phyloP scores from a whole-genome alignment of 2,888 invertebrate species.

The Nemurella pictetii region DNA sequence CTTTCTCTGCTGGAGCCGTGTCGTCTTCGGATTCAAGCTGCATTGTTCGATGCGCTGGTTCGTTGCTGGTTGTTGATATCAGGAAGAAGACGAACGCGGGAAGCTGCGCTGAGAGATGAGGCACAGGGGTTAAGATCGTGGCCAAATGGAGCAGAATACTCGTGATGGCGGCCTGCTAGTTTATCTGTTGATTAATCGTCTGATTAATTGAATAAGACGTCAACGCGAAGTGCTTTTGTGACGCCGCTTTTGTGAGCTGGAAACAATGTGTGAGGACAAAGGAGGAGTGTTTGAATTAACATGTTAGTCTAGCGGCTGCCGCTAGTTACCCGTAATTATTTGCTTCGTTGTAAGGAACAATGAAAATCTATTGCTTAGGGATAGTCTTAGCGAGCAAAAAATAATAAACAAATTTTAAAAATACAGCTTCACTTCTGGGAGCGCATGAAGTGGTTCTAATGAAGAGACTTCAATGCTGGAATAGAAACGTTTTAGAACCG shows the following conservation, averaged over 20 bases:
- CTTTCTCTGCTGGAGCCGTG: background rate
- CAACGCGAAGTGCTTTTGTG: background rate
- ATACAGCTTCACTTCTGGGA: too few relatives aligned
- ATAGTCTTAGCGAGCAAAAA: too few relatives aligned
- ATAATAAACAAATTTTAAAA: too few relatives aligned
- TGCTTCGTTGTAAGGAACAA: too few relatives aligned
- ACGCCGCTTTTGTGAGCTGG: background rate
- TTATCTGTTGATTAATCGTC: background rate
- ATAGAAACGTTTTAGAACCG: too few relatives aligned
- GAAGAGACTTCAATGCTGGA: too few relatives aligned
- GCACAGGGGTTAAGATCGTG: constrained; percentile 4
- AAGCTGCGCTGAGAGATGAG: background rate
- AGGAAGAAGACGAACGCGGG: background rate
- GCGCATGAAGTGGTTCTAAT: too few relatives aligned
- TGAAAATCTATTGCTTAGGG: too few relatives aligned
- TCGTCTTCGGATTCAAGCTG: background rate
- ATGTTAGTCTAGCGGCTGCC: too few relatives aligned
- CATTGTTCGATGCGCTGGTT: background rate
- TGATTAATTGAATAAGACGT: background rate
- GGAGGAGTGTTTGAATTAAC: too few relatives aligned
- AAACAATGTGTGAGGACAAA: background rate
- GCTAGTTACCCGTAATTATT: too few relatives aligned
- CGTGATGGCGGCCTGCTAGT: background rate
- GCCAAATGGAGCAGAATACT: constrained; percentile 7
- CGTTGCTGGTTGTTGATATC: background rate